phyloP scores from a whole-genome alignment of 2,888 invertebrate genomes.

The Chironomus tentans region DNA sequence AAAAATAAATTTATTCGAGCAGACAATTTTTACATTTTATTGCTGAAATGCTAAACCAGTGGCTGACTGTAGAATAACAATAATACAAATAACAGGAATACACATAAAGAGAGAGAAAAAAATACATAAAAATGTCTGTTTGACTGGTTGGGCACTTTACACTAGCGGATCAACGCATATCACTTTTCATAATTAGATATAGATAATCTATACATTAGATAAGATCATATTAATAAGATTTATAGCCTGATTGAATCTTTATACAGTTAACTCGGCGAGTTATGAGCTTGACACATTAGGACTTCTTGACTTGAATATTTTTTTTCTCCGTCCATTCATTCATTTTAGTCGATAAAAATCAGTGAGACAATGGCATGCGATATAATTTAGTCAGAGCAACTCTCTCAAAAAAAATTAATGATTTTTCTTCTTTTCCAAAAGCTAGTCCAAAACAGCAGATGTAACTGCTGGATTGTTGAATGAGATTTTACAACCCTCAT shows the following conservation, averaged over 20 bases:
- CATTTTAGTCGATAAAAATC: neutral
- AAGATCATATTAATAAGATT: constrained; percentile 26
- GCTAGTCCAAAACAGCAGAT: neutral
- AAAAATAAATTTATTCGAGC: neutral
- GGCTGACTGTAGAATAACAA: neutral
- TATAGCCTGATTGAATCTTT: constrained; percentile 19
- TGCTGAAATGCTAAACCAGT: neutral
- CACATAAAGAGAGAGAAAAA: too few relatives aligned
- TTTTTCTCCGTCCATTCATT: neutral
- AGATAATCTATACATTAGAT: constrained; percentile 15
- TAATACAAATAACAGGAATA: too few relatives aligned
- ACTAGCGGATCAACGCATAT: constrained; percentile 25
- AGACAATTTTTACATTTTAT: neutral
- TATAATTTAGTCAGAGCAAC: neutral
- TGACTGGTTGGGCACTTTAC: constrained; percentile 14
- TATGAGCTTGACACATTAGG: constrained; percentile 24
- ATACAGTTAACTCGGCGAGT: neutral
- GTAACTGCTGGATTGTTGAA: neutral
- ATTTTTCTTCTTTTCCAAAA: neutral
- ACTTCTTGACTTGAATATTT: constrained; percentile 21
- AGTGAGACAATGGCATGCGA: constrained; percentile 11
- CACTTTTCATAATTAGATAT: constrained; percentile 27
- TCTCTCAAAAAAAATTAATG: neutral
- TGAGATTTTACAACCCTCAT: neutral
- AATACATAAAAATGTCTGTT: neutral